Evolutionary conservation across 2,888 invertebrate species (phyloP), one percentile per base, ranked within the genome.

Genomic region (Margaritifera margaritifera): DNA sequence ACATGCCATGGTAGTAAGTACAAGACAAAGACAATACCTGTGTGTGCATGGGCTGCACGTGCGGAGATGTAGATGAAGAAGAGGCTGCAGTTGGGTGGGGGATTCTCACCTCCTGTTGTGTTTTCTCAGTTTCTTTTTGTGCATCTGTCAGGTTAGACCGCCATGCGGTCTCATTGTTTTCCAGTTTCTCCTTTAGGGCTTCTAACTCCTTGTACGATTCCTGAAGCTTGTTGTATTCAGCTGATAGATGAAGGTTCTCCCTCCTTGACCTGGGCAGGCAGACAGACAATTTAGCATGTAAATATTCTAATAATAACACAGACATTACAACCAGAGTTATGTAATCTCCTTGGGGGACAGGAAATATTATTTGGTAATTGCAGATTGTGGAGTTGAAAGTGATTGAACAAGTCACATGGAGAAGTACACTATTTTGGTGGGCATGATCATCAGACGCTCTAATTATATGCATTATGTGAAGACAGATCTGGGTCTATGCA

Each of bases 171-270:
- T 88, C 87, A 62, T 85, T 86, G 31, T 78, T 80, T 78, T 90
- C 89, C 65, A 90, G 81, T 71, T 87, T 87, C 22, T 84, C 84
- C 76, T 89, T 90, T 64, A 88, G 74, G 42, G 82, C 83, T 75
- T 90, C 88, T 59, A 90, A 80, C 68, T 87, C 84, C 50, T 81
- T 78, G 78, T 88, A 88, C 1, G 89, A 88, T 62, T 90, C 88
- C 74, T 89, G 86, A 31, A 90, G 83, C 64, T 86, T 84, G 78
- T 83, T 84, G 79, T 89, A 89, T 64, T 90, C 90, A 20, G 85
- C 80, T 62, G 87, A 85, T 71, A 90, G 79, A 68, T 87, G 85
- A 11, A 84, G 77, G 74, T 89, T 89, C 75, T 90, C 89, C 62
- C 83, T 82, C 50, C 88, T 79, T n/a, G 87, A 86, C 80, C 90